Conservation (phyloP, 2,797 vertebrate genomes). For the Danionella dracula region DNA sequence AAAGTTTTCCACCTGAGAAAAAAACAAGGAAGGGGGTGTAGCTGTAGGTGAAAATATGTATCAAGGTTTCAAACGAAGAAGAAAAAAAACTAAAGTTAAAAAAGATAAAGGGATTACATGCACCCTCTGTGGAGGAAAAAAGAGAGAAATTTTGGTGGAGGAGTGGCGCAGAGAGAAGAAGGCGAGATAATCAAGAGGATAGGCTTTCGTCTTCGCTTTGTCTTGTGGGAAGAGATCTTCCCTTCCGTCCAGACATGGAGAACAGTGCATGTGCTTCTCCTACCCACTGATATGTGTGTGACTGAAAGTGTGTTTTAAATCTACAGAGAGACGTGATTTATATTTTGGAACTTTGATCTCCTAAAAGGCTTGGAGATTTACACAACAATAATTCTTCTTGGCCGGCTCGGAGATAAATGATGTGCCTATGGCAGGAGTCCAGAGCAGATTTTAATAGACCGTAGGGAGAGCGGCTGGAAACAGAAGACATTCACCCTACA, state of each 20-base stretch:
- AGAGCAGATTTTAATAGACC: constrained; percentile 61
- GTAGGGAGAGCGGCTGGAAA: constrained; percentile 32
- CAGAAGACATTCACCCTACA: constrained; percentile 40
- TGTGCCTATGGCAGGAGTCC: constrained; percentile 58
- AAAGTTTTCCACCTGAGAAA: constrained; percentile 4
- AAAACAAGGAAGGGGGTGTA: constrained; percentile 23
- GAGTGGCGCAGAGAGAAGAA: constrained; percentile 31
- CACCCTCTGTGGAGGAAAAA: constrained; percentile 25
- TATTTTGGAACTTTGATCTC: constrained; percentile 68
- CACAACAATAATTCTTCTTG: constrained; percentile 67
- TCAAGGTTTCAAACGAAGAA: constrained; percentile 31
- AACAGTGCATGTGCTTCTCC: constrained; percentile 9
- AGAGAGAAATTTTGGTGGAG: constrained; percentile 23
- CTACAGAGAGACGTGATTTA: constrained; percentile 63
- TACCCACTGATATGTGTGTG: neutral
- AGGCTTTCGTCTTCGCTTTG: constrained; percentile 19
- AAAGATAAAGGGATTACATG: constrained; percentile 24
- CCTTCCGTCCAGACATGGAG: constrained; percentile 13
- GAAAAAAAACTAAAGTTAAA: constrained; percentile 29
- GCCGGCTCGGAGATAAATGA: constrained; percentile 65
- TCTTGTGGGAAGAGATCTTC: constrained; percentile 34
- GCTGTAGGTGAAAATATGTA: constrained; percentile 42
- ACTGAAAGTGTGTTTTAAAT: constrained; percentile 43
- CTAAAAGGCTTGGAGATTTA: constrained; percentile 68
- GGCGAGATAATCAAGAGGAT: constrained; percentile 20